phyloP scores from a whole-genome alignment of 2,113 vertebrate species.

The Electrona antarctica region DNA sequence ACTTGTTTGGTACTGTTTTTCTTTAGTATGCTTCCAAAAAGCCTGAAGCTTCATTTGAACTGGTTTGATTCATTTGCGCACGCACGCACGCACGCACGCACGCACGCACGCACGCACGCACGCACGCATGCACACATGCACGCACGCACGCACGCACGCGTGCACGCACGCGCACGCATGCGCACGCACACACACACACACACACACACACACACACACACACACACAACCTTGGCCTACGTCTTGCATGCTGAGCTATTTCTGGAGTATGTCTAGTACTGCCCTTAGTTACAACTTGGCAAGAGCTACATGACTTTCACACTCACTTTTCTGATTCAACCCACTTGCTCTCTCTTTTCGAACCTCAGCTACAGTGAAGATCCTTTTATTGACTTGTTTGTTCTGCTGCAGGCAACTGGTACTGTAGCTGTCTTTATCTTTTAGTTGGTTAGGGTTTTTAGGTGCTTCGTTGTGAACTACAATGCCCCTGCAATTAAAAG shows the following conservation, averaged over 20 bases:
- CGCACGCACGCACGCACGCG: background rate
- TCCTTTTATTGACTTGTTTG: conserved; percentile 5
- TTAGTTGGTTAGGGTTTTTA: background rate
- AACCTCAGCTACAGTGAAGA: conserved; percentile 24
- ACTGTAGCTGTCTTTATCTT: conserved; percentile 15
- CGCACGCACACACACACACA: background rate
- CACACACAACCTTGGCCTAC: background rate
- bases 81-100: too few species aligned
- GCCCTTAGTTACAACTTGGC: conserved; percentile 46
- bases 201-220: background rate
- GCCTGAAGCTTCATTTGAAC: too few species aligned
- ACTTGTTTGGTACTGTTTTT: too few species aligned
- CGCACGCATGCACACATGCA: background rate
- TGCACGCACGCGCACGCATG: too few species aligned
- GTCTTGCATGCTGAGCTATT: conserved; percentile 47
- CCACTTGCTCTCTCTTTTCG: conserved; percentile 33
- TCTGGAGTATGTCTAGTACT: conserved; percentile 33
- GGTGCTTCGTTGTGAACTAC: too few species aligned
- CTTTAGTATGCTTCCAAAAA: too few species aligned
- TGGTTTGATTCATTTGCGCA: too few species aligned
- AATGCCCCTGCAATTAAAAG: conserved; percentile 15
- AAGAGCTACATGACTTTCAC: conserved; percentile 55
- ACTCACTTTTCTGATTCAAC: conserved; percentile 16
- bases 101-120: background rate
- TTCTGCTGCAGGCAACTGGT: background rate